Conservation (phyloP, 2,797 vertebrate species). For the Borostomias antarcticus region DNA sequence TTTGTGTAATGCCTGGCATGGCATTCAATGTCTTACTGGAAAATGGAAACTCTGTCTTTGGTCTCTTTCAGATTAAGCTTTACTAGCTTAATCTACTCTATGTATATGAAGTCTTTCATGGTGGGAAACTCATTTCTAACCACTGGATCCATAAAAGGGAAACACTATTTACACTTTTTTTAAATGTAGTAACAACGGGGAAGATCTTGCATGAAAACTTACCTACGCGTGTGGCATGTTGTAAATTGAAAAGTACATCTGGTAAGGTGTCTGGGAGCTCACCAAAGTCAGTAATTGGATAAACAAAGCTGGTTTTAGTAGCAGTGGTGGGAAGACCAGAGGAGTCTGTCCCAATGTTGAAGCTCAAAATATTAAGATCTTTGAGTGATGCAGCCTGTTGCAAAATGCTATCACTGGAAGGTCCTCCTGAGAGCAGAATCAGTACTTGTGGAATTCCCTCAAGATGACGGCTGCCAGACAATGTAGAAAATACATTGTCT, state of each 20-base stretch:
- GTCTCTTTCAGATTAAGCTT: too few relatives aligned
- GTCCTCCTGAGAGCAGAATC: constrained; percentile 31
- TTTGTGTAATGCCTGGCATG: too few relatives aligned
- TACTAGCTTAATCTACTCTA: too few relatives aligned
- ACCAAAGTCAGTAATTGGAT: constrained; percentile 31
- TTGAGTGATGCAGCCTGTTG: background rate
- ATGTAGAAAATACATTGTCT: constrained; percentile 18
- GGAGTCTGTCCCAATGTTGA: constrained; percentile 19
- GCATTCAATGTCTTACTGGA: too few relatives aligned
- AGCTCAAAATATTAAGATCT: constrained; percentile 5
- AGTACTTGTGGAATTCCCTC: constrained; percentile 32
- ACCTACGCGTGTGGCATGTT: constrained; percentile 11
- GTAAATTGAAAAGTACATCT: constrained; percentile 18
- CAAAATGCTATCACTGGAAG: constrained; percentile 16
- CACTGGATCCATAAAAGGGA: too few relatives aligned
- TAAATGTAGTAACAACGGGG: background rate
- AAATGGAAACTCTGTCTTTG: too few relatives aligned
- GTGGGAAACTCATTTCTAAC: too few relatives aligned
- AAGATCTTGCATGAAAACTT: constrained; percentile 11
- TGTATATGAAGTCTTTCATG: too few relatives aligned
- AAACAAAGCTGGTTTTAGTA: constrained; percentile 13
- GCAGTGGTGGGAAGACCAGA: background rate
- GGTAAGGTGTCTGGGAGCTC: constrained; percentile 25
- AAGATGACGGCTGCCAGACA: constrained; percentile 27
- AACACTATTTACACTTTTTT: too few relatives aligned